Evolutionary conservation across 1,140 invertebrate genomes (phyloP), one percentile per base, ranked within the genome.

Genomic region (Bombus sylvicola): DNA sequence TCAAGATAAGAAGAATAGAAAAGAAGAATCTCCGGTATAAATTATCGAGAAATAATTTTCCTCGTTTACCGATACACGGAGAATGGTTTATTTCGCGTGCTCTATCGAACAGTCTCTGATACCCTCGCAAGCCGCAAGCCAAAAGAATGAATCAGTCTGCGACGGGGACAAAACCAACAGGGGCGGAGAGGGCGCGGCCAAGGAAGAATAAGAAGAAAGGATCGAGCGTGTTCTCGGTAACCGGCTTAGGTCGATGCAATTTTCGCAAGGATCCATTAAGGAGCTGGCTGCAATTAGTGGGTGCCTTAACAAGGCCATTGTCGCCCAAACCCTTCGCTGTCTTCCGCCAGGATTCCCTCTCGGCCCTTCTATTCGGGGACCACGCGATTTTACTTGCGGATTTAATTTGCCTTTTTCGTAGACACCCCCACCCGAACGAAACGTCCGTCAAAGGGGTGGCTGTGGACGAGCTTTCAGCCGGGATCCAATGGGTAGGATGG

Each of bases 181-280:
- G 15, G 18, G 18, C 22, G n/a, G 4, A 18, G 18, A 25, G 34
- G n/a, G n/a, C 10, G 43, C 59, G 0, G 47, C 12, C 13, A 18
- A 41, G n/a, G 68, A 86, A 62, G 68, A 68, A 57, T 43, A 47
- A 62, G 41, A 64, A 74, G 68, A 71, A 53, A 71, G 77, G 59
- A 41, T 76, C 66, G 81, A 75, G 76, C 69, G 78, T 84, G 77
- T 84, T 81, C 82, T 77, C 87, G 75, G 73, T 85, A 77, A 80
- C 81, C 81, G 79, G 80, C 88, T 87, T 87, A 85, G 88, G 89
- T 90, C 86, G 90, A 92, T 91, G 92, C 89, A 91, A 92, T 92
- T 92, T 92, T 92, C 91, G 85, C 89, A 84, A 92, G 85, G 89
- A 92, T 92, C 90, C 92, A 92, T 92, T 92, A 92, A 92, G 89